A percentile compares a stretch with the other conserved stretches of the same genome.
Conservation (phyloP, 2,888 invertebrate genomes). For the Dolichopus griseipennis region DNA sequence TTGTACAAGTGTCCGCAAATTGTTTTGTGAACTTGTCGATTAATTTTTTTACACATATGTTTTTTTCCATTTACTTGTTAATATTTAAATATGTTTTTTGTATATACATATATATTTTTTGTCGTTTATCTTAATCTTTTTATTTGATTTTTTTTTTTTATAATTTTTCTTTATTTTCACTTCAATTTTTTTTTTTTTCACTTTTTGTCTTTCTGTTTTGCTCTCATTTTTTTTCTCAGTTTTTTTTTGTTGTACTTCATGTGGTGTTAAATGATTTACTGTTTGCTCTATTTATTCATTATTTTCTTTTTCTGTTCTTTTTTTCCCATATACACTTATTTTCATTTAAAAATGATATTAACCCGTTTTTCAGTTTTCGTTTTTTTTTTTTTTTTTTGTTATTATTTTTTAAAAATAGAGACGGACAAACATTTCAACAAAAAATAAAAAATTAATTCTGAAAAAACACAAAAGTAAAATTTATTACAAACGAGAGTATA, state of each 20-base stretch:
- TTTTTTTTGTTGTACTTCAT: neutral
- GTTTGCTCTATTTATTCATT: slow-evolving; percentile 2
- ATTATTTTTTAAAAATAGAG: no score
- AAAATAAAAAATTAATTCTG: no score
- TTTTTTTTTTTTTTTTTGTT: neutral
- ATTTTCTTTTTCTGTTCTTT: neutral
- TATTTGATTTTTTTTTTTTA: neutral
- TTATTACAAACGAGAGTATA: no score
- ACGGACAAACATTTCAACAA: no score
- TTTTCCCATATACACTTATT: neutral
- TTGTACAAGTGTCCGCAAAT: no score
- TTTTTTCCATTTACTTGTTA: no score
- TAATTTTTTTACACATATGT: no score
- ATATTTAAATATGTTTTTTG: neutral
- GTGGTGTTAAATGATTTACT: neutral
- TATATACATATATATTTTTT: neutral
- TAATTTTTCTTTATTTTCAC: neutral
- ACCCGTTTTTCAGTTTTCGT: neutral
- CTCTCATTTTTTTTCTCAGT: neutral
- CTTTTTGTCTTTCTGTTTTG: no score
- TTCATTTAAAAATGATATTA: neutral
- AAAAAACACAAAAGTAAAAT: no score
- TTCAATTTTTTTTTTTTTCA: neutral
- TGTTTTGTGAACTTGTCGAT: no score
- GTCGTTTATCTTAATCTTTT: neutral